A percentile compares a stretch with the other conserved stretches of the same genome.
These are phyloP conservation scores for Arctia plantaginis DNA, from an alignment of 2,888 invertebrate genomes.

Conservation along the genomic window DNA sequence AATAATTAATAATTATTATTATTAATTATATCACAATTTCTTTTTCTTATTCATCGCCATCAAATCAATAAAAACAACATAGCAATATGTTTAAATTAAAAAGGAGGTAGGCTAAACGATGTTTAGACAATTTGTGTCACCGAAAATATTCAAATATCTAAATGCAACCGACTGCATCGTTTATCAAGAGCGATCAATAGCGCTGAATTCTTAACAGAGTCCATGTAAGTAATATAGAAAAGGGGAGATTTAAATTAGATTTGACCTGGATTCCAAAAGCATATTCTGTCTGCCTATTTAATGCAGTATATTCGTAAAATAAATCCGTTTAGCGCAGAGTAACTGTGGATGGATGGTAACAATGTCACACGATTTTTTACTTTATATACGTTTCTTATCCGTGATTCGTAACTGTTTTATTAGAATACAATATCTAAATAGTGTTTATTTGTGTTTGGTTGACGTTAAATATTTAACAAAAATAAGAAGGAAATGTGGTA, in stretches of 20 bases:
- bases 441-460: neutral
- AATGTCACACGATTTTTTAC: conserved; percentile 8
- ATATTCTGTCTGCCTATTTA: conserved; percentile 57
- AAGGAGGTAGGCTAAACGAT: neutral
- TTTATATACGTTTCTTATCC: neutral
- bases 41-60: neutral
- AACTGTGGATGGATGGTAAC: conserved; percentile 56
- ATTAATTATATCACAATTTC: too few species aligned
- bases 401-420: neutral
- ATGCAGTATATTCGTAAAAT: conserved; percentile 68
- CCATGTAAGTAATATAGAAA: conserved; percentile 54
- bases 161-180: conserved; percentile 22
- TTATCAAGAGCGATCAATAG: conserved; percentile 15
- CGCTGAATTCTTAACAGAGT: conserved; percentile 55
- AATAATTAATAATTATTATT: too few species aligned
- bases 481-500: neutral
- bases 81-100: neutral
- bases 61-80: neutral
- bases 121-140: neutral
- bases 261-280: conserved; percentile 63
- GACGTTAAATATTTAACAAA: neutral
- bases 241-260: conserved; percentile 59
- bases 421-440: neutral
- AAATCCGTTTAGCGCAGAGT: conserved; percentile 57
- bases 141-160: conserved; percentile 12